phyloP scores from a whole-genome alignment of 1,140 invertebrate species.

The Trachymyrmex septentrionalis region DNA sequence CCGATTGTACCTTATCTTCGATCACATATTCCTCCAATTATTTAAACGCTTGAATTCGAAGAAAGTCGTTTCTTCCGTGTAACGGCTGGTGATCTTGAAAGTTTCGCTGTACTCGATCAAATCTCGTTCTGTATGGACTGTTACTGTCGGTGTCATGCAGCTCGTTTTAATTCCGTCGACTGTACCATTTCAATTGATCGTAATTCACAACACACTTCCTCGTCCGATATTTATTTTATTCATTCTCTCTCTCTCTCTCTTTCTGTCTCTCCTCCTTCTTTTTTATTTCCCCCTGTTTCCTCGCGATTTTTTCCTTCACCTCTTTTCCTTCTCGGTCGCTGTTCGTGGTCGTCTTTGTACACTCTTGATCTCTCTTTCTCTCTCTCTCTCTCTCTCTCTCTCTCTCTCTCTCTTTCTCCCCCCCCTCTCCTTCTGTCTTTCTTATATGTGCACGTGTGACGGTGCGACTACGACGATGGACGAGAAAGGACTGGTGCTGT shows the following conservation, averaged over 20 bases:
- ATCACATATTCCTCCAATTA: slow-evolving; percentile 52
- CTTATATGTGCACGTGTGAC: slow-evolving; percentile 74
- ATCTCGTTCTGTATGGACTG: not conserved
- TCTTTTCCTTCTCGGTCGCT: slow-evolving; percentile 6
- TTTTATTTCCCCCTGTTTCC: not conserved
- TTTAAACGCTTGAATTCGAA: not conserved
- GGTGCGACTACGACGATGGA: slow-evolving; percentile 85
- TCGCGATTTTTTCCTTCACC: slow-evolving; percentile 29
- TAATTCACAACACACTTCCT: slow-evolving; percentile 10
- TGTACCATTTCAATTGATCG: slow-evolving; percentile 23
- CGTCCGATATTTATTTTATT: slow-evolving; percentile 20
- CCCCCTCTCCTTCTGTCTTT: slow-evolving; percentile 57
- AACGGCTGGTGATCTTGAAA: not conserved
- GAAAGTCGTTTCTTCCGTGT: not conserved
- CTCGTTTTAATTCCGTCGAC: not conserved
- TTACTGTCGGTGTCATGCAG: not conserved
- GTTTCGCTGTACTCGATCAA: not conserved
- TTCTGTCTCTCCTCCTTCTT: not conserved
- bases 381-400: slow-evolving; percentile 3
- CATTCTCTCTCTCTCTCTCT: slow-evolving; percentile 1
- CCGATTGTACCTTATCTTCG: not conserved
- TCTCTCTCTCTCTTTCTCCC: not conserved
- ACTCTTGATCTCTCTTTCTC: not conserved
- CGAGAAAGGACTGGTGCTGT: slow-evolving; percentile 84
- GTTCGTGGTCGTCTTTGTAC: slow-evolving; percentile 27